Conservation (phyloP, 2,113 vertebrate genomes). For the Lamprotornis superbus region DNA sequence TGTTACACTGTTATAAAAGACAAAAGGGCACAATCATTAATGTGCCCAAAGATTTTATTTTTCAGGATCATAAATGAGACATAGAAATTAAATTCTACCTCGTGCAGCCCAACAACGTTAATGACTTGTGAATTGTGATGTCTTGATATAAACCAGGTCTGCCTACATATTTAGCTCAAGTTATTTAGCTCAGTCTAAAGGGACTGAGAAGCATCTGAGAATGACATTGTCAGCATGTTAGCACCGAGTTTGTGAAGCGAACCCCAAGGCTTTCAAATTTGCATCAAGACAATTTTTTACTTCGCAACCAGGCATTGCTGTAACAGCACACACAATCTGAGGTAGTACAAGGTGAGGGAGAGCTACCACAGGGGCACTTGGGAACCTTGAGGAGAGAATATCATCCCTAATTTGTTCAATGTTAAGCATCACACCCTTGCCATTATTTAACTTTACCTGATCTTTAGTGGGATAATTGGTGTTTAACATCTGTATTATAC, state of each 20-base stretch:
- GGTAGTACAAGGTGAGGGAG: not conserved
- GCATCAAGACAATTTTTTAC: not conserved
- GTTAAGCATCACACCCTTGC: constrained; percentile 46
- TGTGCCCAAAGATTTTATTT: not conserved
- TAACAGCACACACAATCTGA: not conserved
- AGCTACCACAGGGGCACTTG: not conserved
- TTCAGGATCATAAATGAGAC: not conserved
- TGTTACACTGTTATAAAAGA: not conserved
- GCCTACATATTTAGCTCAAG: not conserved
- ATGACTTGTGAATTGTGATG: not conserved
- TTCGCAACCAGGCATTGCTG: not conserved
- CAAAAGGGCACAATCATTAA: not conserved
- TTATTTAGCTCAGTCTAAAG: not conserved
- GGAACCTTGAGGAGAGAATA: not conserved
- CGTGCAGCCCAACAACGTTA: not conserved
- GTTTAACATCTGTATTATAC: constrained; percentile 61
- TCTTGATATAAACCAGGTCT: not conserved
- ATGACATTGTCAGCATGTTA: not conserved
- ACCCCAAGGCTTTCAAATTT: not conserved
- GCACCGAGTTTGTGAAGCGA: not conserved
- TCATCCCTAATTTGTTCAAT: constrained; percentile 5
- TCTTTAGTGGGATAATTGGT: constrained; percentile 52
- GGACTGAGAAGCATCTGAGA: not conserved
- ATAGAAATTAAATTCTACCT: not conserved
- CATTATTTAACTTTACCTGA: constrained; percentile 54